Evolutionary conservation across 2,888 invertebrate species (phyloP).

Genomic region (Oligia latruncula): DNA sequence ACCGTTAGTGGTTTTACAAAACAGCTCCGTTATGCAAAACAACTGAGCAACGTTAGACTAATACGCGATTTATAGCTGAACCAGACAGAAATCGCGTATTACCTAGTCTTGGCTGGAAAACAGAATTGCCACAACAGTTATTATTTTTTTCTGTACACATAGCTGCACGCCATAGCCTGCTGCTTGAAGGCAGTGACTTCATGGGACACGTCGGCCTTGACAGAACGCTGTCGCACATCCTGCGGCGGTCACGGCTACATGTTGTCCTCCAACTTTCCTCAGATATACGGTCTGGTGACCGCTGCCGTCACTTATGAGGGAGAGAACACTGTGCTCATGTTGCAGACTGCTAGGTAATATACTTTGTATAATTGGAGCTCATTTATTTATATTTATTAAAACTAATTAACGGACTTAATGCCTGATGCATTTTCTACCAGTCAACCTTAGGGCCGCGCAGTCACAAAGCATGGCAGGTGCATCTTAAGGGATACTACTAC

Average conservation of each 20-base stretch:
- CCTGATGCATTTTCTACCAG: too few species aligned
- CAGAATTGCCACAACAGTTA: neutral
- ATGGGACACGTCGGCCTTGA: constrained; percentile 92
- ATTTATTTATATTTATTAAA: too few species aligned
- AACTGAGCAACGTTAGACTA: too few species aligned
- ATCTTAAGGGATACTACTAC: too few species aligned
- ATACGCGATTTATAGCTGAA: neutral
- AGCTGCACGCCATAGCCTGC: constrained; percentile 97
- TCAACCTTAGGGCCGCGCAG: too few species aligned
- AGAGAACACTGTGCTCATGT: constrained; percentile 97
- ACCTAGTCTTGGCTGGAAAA: neutral
- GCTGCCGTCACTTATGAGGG: constrained; percentile 98
- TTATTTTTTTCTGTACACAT: constrained; percentile 26
- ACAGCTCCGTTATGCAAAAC: too few species aligned
- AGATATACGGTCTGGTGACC: constrained; percentile 94
- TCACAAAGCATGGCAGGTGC: too few species aligned
- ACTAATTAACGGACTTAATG: too few species aligned
- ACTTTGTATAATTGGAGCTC: neutral
- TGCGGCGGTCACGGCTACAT: constrained; percentile 99
- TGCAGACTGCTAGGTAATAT: constrained; percentile 95
- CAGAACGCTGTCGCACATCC: constrained; percentile 95
- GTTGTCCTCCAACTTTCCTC: constrained; percentile 95
- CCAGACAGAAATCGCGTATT: neutral
- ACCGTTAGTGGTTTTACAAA: too few species aligned
- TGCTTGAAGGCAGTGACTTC: constrained; percentile 97